Base-by-base conservation (phyloP, 2,888 invertebrate species). In the Anodontia alba region DNA sequence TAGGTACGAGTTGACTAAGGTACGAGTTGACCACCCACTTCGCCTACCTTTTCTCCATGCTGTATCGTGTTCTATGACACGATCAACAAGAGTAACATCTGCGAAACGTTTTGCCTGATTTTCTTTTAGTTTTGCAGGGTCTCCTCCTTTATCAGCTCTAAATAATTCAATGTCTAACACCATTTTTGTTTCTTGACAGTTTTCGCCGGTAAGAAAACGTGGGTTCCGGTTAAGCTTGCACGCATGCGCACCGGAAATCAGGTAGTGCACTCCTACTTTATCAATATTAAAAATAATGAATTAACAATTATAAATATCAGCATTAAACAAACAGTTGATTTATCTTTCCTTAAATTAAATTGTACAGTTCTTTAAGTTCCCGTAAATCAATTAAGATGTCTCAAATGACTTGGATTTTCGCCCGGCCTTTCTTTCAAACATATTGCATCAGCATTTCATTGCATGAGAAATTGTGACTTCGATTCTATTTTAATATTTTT, bases 81-180 rank as follows among this genome's bases (percentile, higher is more conserved):
- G 96, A 92, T 99, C 98, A 12, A 99, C 99, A 20, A 99, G 95
- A 1, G 95, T 96, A 12, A 98, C 97, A 96, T 99, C 98, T 95
- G 99, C 99, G 94, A 97, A 99, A 51, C 99, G 96, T 93, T 97
- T 97, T 71, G 96, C 96, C 94, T 99, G 99, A 94, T 98, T 99
- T 91, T 98, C 97, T 17, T 97, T 96, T 80, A 99, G 96, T 94
- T 97, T 97, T 67, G 98, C 97, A 2, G 98, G 98, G 94, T 98
- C 96, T 73, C 98, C 98, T 69, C 99, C 99, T 95, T 99, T 99
- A 92, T 99, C 99, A 26, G 96, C 96, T 75, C 99, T 97, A 94
- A 99, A 99, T 77, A 98, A 95, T 95, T 99, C 99, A 91, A 99
- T 96, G 95, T 99, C 99, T 74, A 99, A 95, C 85, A 99, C 99